Percentiles rank a stretch among this genome's conserved stretches.
These are phyloP conservation scores for Falco biarmicus DNA, from an alignment of 2,797 vertebrate species.

Conservation along the genomic window DNA sequence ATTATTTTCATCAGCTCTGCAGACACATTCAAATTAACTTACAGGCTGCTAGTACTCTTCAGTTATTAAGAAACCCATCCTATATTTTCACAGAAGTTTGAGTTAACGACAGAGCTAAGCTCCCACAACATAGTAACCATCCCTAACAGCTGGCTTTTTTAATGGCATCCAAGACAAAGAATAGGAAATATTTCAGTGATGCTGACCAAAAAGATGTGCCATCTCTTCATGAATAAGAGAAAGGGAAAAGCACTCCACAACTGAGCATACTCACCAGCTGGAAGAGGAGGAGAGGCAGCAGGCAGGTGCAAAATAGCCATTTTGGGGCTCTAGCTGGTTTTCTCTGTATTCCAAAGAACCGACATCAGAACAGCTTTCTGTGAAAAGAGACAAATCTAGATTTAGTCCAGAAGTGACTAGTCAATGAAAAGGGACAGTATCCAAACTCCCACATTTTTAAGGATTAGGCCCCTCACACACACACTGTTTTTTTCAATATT, in stretches of 20 bases:
- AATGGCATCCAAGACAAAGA: not conserved
- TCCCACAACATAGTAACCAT: not conserved
- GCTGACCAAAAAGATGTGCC: conserved; percentile 25
- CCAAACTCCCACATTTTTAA: conserved; percentile 19
- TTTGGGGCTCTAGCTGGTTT: not conserved
- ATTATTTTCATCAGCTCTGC: not conserved
- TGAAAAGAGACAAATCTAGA: not conserved
- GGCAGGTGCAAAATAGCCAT: conserved; percentile 28
- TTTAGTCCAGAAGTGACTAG: not conserved
- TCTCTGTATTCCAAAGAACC: not conserved
- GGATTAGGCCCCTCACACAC: not conserved
- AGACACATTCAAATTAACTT: not conserved
- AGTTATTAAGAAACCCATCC: not conserved
- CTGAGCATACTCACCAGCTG: conserved; percentile 27
- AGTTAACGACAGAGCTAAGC: not conserved
- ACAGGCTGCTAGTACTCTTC: not conserved
- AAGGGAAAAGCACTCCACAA: conserved; percentile 6
- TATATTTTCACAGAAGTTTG: not conserved
- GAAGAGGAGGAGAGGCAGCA: not conserved
- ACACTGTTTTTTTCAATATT: conserved; percentile 50
- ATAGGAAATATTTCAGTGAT: conserved; percentile 7
- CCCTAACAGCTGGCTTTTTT: conserved; percentile 12
- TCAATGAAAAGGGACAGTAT: conserved; percentile 1
- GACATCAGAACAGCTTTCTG: not conserved
- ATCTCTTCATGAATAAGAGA: conserved; percentile 47